Evolutionary conservation across 2,888 invertebrate species (phyloP).

Genomic region (Xanthorhoe spadicearia): DNA sequence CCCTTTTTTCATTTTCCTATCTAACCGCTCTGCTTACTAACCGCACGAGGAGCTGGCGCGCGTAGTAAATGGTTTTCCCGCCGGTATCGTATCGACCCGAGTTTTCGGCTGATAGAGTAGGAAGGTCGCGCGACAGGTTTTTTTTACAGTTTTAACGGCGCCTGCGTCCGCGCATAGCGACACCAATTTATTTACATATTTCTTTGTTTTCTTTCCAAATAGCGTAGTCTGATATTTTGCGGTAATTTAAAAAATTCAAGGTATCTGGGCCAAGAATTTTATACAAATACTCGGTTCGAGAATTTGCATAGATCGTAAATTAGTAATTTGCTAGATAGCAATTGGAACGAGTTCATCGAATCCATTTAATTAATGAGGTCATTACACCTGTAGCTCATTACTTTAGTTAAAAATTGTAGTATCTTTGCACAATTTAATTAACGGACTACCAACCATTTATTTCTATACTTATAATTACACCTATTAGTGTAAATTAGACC

Average conservation of each 20-base stretch:
- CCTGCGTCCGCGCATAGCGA: conserved; percentile 55
- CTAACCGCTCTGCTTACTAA: conserved; percentile 65
- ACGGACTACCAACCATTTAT: background rate
- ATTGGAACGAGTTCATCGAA: conserved; percentile 41
- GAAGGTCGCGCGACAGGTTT: conserved; percentile 79
- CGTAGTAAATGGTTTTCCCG: conserved; percentile 48
- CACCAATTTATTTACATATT: conserved; percentile 56
- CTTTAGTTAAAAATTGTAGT: conserved; percentile 13
- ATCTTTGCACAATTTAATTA: conserved; percentile 19
- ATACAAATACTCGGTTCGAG: conserved; percentile 14
- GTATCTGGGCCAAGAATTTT: conserved; percentile 1
- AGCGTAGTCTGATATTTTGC: background rate
- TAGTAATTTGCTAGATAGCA: conserved; percentile 34
- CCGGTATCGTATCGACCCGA: conserved; percentile 50
- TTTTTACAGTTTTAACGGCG: conserved; percentile 83
- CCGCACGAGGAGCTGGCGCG: conserved; percentile 54
- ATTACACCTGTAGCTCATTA: conserved; percentile 40
- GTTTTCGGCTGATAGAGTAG: conserved; percentile 73
- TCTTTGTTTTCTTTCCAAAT: conserved; percentile 56
- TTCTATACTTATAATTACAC: conserved; percentile 1
- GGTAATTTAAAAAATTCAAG: background rate
- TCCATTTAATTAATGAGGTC: conserved; percentile 46
- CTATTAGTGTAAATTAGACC: background rate
- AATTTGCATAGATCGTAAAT: conserved; percentile 35
- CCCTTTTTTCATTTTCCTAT: conserved; percentile 61